phyloP scores from a whole-genome alignment of 2,888 invertebrate genomes.

The Volucella inanis region DNA sequence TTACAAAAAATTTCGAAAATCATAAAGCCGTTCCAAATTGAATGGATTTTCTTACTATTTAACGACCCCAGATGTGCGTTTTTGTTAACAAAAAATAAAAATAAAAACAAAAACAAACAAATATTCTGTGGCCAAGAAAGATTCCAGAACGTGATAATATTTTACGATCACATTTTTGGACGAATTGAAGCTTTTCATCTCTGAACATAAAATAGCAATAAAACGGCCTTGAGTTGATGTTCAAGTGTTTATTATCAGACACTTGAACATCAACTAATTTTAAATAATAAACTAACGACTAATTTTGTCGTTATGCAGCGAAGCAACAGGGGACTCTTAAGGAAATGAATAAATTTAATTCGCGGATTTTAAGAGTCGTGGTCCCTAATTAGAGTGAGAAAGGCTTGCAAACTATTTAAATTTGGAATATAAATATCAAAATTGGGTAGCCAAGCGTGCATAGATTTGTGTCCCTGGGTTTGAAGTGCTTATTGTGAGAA shows the following conservation, averaged over 20 bases:
- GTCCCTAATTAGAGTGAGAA: too few species aligned
- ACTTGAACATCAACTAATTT: too few species aligned
- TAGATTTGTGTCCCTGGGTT: too few species aligned
- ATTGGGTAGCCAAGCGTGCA: too few species aligned
- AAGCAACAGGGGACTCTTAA: too few species aligned
- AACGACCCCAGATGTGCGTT: not conserved
- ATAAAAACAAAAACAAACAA: not conserved
- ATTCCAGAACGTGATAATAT: not conserved
- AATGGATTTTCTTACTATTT: not conserved
- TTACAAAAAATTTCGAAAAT: not conserved
- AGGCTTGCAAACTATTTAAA: too few species aligned
- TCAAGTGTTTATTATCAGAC: too few species aligned
- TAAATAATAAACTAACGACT: not conserved
- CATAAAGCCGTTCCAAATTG: not conserved
- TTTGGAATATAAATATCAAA: too few species aligned
- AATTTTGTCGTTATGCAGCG: too few species aligned
- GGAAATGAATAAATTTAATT: too few species aligned
- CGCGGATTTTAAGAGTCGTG: too few species aligned
- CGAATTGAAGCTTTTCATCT: slow-evolving; percentile 3
- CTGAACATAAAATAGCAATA: slow-evolving; percentile 3
- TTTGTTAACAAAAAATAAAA: not conserved
- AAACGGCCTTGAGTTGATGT: slow-evolving; percentile 2
- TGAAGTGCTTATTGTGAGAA: too few species aligned
- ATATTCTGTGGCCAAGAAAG: slow-evolving; percentile 3
- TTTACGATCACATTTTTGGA: not conserved